These are phyloP conservation scores for Brachionus angularis DNA, from an alignment of 1,140 invertebrate genomes.

Conservation along the genomic window DNA sequence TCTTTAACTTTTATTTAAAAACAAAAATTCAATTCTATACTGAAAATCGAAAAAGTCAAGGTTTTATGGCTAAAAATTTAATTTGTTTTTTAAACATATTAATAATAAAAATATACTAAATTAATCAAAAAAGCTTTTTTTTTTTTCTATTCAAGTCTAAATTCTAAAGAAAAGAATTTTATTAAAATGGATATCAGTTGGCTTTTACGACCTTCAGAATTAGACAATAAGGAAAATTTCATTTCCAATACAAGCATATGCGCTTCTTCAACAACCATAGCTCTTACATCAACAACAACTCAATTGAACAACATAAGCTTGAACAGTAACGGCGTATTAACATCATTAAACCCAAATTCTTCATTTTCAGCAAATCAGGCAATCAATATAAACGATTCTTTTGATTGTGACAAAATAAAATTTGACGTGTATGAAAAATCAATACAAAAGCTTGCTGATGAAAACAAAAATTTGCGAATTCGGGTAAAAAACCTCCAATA, in stretches of 20 bases:
- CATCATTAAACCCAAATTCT: slow-evolving; percentile 27
- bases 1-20: too few relatives aligned
- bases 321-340: slow-evolving; percentile 10
- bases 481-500: slow-evolving; percentile 35
- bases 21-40: background rate
- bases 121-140: background rate
- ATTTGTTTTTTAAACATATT: background rate
- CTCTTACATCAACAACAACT: slow-evolving; percentile 18
- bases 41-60: slow-evolving; percentile 14
- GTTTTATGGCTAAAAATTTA: background rate
- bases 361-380: slow-evolving; percentile 14
- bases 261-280: slow-evolving; percentile 5
- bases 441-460: slow-evolving; percentile 18
- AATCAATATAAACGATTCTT: slow-evolving; percentile 19
- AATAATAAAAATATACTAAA: background rate
- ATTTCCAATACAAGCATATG: too few relatives aligned
- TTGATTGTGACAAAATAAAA: slow-evolving; percentile 33
- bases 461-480: slow-evolving; percentile 30
- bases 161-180: background rate
- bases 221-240: slow-evolving; percentile 22
- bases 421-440: slow-evolving; percentile 20
- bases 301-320: slow-evolving; percentile 7
- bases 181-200: slow-evolving; percentile 24
- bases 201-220: background rate
- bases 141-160: background rate